Percentiles rank a stretch among this genome's conserved stretches.
Conservation (phyloP, 2,888 invertebrate genomes). For the Ormyrus nitidulus region DNA sequence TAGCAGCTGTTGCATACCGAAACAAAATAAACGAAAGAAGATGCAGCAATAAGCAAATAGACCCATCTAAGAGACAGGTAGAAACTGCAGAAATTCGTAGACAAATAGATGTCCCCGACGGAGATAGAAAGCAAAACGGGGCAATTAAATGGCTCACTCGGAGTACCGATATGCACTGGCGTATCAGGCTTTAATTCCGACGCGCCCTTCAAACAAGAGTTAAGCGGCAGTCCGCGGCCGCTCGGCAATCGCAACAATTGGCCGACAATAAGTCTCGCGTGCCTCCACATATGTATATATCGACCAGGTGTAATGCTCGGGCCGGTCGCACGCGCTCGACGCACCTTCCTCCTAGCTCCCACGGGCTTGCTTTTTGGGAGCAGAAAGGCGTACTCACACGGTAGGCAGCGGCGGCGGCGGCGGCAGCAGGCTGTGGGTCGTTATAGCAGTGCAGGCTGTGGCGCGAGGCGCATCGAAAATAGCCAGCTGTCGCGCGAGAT, state of each 20-base stretch:
- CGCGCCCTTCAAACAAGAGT: too few species aligned
- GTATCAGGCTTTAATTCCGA: too few species aligned
- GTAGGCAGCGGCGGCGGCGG: neutral
- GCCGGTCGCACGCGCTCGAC: neutral
- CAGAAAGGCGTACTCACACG: constrained; percentile 41
- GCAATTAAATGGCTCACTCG: too few species aligned
- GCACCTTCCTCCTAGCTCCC: constrained; percentile 53
- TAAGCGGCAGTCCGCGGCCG: too few species aligned
- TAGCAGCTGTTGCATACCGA: too few species aligned
- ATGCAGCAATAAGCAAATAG: too few species aligned
- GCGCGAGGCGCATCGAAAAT: constrained; percentile 57
- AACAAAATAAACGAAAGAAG: too few species aligned
- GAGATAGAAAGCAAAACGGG: too few species aligned
- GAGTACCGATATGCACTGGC: too few species aligned
- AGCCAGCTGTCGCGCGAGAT: constrained; percentile 58
- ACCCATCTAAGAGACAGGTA: too few species aligned
- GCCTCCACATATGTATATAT: constrained; percentile 2
- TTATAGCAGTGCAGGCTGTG: constrained; percentile 38
- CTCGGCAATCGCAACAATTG: neutral
- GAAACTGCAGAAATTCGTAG: too few species aligned
- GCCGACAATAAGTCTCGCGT: neutral
- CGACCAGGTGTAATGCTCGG: constrained; percentile 50
- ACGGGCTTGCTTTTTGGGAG: constrained; percentile 39
- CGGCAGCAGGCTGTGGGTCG: neutral
- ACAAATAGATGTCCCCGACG: too few species aligned